phyloP scores from a whole-genome alignment of 2,888 invertebrate species.

The Gerris lacustris region DNA sequence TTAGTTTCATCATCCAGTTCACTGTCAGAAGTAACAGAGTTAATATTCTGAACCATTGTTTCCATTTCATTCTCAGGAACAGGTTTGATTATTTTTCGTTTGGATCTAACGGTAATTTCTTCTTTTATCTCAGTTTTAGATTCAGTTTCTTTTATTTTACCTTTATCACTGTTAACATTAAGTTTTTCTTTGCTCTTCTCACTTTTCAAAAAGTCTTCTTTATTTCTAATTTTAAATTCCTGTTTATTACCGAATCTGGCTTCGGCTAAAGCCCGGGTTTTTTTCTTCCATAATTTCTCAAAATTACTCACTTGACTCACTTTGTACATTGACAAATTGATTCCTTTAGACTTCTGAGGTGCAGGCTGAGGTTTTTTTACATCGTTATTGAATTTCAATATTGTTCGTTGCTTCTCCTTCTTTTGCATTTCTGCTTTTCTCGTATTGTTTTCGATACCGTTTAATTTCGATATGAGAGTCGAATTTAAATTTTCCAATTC shows the following conservation, averaged over 20 bases:
- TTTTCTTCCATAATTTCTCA: not conserved
- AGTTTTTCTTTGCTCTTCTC: not conserved
- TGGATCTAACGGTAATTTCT: not conserved
- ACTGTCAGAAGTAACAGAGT: not conserved
- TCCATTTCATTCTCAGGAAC: not conserved
- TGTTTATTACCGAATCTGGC: not conserved
- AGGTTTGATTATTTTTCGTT: not conserved
- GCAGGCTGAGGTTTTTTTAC: not conserved
- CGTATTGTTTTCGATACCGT: not conserved
- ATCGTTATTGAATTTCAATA: not conserved
- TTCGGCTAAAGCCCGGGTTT: not conserved
- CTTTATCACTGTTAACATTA: not conserved
- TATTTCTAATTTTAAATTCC: not conserved
- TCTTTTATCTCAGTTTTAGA: not conserved
- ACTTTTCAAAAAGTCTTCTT: not conserved
- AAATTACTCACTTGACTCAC: not conserved
- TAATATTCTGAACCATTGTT: not conserved
- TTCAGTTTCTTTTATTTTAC: not conserved
- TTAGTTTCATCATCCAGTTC: not conserved
- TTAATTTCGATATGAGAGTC: not conserved
- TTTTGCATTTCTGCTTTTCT: not conserved
- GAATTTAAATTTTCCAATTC: not conserved
- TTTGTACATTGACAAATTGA: not conserved
- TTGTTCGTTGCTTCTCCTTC: not conserved
- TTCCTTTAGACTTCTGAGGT: not conserved